Percentiles rank a stretch among this genome's conserved stretches.
Evolutionary conservation across 2,888 invertebrate species (phyloP).

Genomic region (Hirtodrosophila duncani): DNA sequence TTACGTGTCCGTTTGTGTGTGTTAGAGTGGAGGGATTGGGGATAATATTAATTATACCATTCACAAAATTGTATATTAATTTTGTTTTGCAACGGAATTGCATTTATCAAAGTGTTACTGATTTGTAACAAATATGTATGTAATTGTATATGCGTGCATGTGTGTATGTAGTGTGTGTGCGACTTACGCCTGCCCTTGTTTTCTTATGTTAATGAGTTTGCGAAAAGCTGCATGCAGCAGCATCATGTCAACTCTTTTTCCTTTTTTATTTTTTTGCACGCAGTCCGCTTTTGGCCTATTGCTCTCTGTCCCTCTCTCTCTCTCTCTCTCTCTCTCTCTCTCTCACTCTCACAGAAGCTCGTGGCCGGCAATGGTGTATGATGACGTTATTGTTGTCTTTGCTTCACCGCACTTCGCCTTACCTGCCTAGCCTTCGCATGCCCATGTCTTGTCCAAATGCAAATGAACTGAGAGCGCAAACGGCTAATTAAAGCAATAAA

Average conservation of each 20-base stretch:
- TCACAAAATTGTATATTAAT: no score
- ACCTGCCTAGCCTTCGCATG: conserved; percentile 22
- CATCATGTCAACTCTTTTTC: conserved; percentile 34
- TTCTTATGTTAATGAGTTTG: conserved; percentile 65
- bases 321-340: conserved; percentile 13
- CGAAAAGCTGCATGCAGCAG: conserved; percentile 38
- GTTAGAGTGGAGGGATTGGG: conserved; percentile 38
- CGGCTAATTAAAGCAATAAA: conserved; percentile 50
- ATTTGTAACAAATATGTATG: conserved; percentile 12
- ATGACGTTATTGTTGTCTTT: conserved; percentile 48
- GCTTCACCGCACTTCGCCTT: conserved; percentile 49
- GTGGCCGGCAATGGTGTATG: conserved; percentile 2
- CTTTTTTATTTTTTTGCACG: conserved; percentile 7
- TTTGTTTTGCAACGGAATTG: conserved; percentile 49
- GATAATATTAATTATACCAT: no score
- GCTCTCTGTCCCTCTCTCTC: conserved; percentile 23
- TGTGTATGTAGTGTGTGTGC: conserved; percentile 15
- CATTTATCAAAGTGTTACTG: conserved; percentile 50
- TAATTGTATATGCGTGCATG: conserved; percentile 7
- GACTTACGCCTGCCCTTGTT: conserved; percentile 46
- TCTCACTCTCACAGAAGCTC: neutral
- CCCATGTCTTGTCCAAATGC: conserved; percentile 34
- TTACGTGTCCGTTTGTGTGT: conserved; percentile 14
- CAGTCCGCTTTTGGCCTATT: conserved; percentile 10
- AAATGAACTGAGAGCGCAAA: conserved; percentile 43